A percentile compares a stretch with the other conserved stretches of the same genome.
Conservation (phyloP, 2,113 vertebrate species). For the Elaphurus davidianus region DNA sequence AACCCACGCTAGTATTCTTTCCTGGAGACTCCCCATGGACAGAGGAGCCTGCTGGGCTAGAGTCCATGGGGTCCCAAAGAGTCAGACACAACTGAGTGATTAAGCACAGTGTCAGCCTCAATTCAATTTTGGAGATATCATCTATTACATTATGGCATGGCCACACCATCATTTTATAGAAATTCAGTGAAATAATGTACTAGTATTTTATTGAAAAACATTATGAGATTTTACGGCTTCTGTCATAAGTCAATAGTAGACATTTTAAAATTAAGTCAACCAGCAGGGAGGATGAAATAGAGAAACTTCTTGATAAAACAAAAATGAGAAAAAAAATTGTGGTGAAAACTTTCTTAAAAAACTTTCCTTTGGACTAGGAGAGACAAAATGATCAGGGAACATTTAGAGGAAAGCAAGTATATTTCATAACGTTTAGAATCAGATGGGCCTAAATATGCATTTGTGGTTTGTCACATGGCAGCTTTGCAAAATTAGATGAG, state of each 20-base stretch:
- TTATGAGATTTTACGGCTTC: not conserved
- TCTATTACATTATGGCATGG: not conserved
- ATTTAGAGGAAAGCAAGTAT: not conserved
- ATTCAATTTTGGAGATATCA: not conserved
- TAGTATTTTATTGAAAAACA: not conserved
- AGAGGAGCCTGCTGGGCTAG: not conserved
- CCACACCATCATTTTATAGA: not conserved
- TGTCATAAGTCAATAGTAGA: not conserved
- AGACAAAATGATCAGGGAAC: not conserved
- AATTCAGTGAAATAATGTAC: not conserved
- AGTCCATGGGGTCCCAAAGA: not conserved
- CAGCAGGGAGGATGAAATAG: not conserved
- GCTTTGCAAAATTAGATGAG: not conserved
- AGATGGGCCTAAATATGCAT: too few species aligned
- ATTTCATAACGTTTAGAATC: not conserved
- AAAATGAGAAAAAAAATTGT: not conserved
- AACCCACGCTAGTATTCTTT: not conserved
- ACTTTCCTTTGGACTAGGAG: not conserved
- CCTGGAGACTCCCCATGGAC: not conserved
- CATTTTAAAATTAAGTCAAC: not conserved
- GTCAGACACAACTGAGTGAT: not conserved
- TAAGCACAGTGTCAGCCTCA: not conserved
- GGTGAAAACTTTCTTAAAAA: not conserved
- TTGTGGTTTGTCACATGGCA: not conserved
- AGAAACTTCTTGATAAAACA: not conserved